A percentile compares a stretch with the other conserved stretches of the same genome.
phyloP scores from a whole-genome alignment of 2,797 vertebrate species.

The Nannoperca obscura region DNA sequence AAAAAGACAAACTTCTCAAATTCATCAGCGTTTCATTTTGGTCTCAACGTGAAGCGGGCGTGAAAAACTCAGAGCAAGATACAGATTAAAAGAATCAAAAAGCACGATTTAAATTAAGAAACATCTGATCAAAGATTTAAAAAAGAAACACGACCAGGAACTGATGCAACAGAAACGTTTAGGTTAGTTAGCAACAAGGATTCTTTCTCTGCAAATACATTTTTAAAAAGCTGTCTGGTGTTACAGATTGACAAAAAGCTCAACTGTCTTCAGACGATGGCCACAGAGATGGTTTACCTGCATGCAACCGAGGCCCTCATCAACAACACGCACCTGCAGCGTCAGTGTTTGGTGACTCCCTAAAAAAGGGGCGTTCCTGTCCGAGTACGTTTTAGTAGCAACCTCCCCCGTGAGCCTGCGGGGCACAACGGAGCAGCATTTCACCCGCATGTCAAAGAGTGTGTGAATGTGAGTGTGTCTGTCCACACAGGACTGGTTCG shows the following conservation, averaged over 20 bases:
- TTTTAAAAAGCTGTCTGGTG: no score
- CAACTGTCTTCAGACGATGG: no score
- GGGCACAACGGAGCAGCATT: no score
- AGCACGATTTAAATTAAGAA: not conserved
- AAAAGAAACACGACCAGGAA: not conserved
- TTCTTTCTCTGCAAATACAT: no score
- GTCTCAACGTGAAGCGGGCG: not conserved
- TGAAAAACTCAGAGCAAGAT: not conserved
- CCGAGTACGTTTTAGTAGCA: no score
- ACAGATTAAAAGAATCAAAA: not conserved
- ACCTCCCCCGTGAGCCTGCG: no score
- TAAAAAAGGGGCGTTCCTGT: no score
- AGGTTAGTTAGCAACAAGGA: not conserved
- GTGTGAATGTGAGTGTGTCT: no score
- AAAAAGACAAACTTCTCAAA: not conserved
- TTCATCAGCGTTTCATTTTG: not conserved
- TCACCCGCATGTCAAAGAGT: no score
- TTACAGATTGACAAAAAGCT: no score
- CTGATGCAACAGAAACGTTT: not conserved
- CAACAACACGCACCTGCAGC: not conserved
- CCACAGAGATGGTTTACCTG: no score
- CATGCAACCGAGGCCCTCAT: not conserved
- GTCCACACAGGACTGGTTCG: no score
- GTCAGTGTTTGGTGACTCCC: not conserved
- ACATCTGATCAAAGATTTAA: not conserved